Conservation (phyloP, 2,797 vertebrate species). For the Merluccius polli region DNA sequence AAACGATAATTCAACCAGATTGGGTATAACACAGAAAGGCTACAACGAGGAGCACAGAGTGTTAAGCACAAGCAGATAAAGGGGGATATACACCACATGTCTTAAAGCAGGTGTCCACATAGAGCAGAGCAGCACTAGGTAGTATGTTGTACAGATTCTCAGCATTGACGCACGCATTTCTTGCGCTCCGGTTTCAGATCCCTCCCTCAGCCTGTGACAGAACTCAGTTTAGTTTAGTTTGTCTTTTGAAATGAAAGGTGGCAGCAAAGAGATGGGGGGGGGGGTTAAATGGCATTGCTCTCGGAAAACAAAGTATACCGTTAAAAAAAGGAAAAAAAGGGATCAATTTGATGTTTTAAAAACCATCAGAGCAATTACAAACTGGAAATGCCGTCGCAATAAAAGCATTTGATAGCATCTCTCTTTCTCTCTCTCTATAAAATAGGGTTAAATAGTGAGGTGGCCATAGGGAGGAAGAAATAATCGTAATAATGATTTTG, state of each 20-base stretch:
- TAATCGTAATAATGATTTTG: conserved; percentile 9
- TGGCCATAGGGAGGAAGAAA: conserved; percentile 42
- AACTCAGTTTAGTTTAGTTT: not conserved
- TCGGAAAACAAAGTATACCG: conserved; percentile 6
- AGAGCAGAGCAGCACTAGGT: conserved; percentile 83
- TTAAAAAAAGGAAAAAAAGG: conserved; percentile 31
- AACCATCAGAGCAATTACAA: conserved; percentile 51
- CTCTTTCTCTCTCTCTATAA: conserved; percentile 40
- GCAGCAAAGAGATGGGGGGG: not conserved
- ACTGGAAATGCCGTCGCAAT: conserved; percentile 39
- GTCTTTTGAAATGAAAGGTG: not conserved
- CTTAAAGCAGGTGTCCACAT: conserved; percentile 84
- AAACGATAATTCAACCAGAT: conserved; percentile 69
- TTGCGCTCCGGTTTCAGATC: conserved; percentile 52
- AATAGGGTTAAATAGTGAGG: conserved; percentile 55
- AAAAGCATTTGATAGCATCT: conserved; percentile 42
- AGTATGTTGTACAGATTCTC: conserved; percentile 87
- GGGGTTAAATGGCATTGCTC: conserved; percentile 33
- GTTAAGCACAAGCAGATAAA: conserved; percentile 88
- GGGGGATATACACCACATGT: conserved; percentile 84
- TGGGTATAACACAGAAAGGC: conserved; percentile 82
- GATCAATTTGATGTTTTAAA: conserved; percentile 42
- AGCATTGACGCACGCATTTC: conserved; percentile 70
- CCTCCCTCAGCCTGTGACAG: conserved; percentile 7
- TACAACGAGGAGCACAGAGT: conserved; percentile 84